A percentile compares a stretch with the other conserved stretches of the same genome.
Conservation (phyloP, 2,797 vertebrate species). For the Poliocrania exsul region DNA sequence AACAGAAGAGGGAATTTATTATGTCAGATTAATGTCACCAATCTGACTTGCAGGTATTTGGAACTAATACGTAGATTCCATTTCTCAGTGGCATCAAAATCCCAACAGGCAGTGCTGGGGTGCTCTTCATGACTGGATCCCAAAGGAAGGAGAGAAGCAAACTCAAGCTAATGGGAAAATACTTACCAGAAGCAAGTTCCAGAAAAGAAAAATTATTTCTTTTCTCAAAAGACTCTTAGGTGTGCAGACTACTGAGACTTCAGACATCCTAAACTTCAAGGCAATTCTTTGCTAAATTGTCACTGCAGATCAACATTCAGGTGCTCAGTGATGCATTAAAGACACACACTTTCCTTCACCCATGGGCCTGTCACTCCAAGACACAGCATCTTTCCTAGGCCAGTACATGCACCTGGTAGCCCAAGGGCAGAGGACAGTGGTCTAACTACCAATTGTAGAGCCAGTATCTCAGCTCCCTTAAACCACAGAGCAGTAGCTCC, state of each 20-base stretch:
- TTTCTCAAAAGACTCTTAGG: not conserved
- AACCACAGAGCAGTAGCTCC: not conserved
- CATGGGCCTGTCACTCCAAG: not conserved
- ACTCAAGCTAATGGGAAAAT: not conserved
- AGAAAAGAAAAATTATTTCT: not conserved
- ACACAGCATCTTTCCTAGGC: not conserved
- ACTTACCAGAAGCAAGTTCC: not conserved
- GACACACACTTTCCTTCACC: not conserved
- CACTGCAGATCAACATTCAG: not conserved
- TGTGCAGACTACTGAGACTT: not conserved
- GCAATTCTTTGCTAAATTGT: not conserved
- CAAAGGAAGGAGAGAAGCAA: not conserved
- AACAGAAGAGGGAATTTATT: not conserved
- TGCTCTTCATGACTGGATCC: not conserved
- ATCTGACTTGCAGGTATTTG: not conserved
- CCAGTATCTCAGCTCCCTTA: not conserved
- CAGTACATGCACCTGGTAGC: not conserved
- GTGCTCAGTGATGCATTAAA: not conserved
- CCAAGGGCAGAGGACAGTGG: not conserved
- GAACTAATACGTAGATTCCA: not conserved
- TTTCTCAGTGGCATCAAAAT: not conserved
- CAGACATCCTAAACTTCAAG: not conserved
- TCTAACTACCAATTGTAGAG: not conserved
- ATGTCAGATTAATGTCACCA: not conserved
- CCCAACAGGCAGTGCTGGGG: not conserved